Evolutionary conservation across 53 echinoderm and acorn worm species (phyloP).

Genomic region (Arbacia lixula): DNA sequence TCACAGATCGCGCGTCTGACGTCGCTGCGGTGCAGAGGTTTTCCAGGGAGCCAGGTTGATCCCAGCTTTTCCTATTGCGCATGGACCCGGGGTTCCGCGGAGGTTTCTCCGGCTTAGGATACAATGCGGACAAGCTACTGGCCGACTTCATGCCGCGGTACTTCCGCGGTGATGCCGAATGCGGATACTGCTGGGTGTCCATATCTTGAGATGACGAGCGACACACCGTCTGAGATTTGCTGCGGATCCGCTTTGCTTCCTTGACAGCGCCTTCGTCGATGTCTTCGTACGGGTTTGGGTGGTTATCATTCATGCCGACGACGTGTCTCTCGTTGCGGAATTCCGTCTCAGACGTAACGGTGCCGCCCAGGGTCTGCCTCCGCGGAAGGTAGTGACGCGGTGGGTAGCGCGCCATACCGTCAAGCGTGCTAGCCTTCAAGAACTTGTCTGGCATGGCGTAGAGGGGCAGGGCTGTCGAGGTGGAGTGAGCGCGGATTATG

Average conservation of each 20-base stretch:
- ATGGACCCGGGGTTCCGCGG: not conserved
- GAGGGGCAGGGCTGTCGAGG: slow-evolving; percentile 8
- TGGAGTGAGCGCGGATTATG: slow-evolving; percentile 35
- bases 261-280: slow-evolving; percentile 1
- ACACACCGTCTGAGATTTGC: slow-evolving; percentile 39
- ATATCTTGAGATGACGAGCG: not conserved
- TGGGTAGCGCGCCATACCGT: slow-evolving; percentile 18
- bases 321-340: not conserved
- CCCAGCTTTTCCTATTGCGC: slow-evolving; percentile 35
- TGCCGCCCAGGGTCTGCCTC: not conserved
- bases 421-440: slow-evolving; percentile 18
- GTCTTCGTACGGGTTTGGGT: slow-evolving; percentile 34
- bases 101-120: slow-evolving; percentile 32
- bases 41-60: slow-evolving; percentile 35
- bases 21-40: slow-evolving; percentile 19
- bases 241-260: not conserved
- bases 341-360: not conserved
- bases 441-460: slow-evolving; percentile 46
- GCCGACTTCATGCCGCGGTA: slow-evolving; percentile 47
- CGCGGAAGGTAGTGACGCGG: slow-evolving; percentile 34
- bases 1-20: slow-evolving; percentile 10
- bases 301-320: not conserved
- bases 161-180: not conserved
- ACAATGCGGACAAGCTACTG: slow-evolving; percentile 14
- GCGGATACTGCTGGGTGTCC: not conserved